These are phyloP conservation scores for Aselliscus stoliczkanus DNA, from an alignment of 2,797 vertebrate genomes.

Conservation along the genomic window DNA sequence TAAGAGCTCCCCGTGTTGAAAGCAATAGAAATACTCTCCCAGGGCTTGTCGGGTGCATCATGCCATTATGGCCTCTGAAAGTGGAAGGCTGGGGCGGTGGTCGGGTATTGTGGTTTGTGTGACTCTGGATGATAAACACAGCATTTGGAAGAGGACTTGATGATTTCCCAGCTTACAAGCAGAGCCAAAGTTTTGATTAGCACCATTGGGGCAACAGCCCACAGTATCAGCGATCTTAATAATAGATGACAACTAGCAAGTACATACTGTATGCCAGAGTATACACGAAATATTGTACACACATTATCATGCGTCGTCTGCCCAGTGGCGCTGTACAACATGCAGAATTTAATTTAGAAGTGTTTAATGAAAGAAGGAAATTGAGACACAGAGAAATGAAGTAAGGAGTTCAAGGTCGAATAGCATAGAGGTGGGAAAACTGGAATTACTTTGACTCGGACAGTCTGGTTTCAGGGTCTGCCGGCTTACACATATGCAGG, in stretches of 20 bases:
- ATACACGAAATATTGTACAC: background rate
- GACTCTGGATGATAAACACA: constrained; percentile 38
- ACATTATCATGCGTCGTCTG: background rate
- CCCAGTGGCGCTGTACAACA: background rate
- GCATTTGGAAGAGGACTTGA: constrained; percentile 19
- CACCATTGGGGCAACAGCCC: constrained; percentile 19
- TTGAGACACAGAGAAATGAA: background rate
- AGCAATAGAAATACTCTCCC: constrained; percentile 47
- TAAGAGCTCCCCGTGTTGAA: constrained; percentile 53
- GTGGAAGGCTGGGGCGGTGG: background rate
- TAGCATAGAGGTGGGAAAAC: background rate
- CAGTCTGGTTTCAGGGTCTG: background rate
- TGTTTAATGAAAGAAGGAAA: background rate
- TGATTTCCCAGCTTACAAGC: constrained; percentile 25
- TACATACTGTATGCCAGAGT: background rate
- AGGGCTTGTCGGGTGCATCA: background rate
- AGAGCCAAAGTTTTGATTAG: background rate
- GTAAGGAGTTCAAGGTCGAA: background rate
- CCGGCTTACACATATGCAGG: background rate
- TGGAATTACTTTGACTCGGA: background rate
- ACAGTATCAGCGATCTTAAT: background rate
- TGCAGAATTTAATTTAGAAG: background rate
- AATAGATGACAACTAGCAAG: constrained; percentile 29
- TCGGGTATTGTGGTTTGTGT: background rate
- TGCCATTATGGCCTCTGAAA: background rate